Base-by-base conservation (phyloP, 2,113 vertebrate species). In the Bubo blakistoni region DNA sequence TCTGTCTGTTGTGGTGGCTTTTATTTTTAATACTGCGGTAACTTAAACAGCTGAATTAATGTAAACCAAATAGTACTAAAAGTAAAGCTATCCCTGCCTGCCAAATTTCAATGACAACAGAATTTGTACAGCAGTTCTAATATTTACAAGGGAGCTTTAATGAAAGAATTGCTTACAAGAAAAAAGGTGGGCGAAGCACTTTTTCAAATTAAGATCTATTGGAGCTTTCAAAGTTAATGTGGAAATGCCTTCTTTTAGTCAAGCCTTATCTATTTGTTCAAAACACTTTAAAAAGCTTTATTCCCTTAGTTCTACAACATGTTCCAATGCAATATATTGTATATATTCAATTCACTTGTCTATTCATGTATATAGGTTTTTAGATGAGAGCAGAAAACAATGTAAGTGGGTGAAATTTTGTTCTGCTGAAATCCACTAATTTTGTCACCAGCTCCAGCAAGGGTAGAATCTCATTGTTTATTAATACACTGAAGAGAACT, bases 21-120 rank as follows among this genome's bases (percentile, higher is more conserved):
- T 94, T 91, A 63, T 74, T 85, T 86, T 96, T 92, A 83, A 89
- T 92, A 25, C 57, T 96, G 54, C 3, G 61, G 90, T 96, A 91
- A 77, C 21, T 42, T 85, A 76, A 80, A 91, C 66, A 95, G 61
- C 44, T 96, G 85, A 86, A 88, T 91, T 84, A 81, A 95, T 61
- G 62, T 93, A 95, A 97, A 95, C 67, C 85, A 90, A 81, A 59
- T 92, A 74, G 57, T 86, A 36, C 49, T 72, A 57, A 57, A 79
- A 81, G 59, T 81, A 91, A 95, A 95, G 79, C 85, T 69, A 8
- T 44, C 52, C 26, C 55, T 88, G 57, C 47, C 59, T 94, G 74
- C 42, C 91, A 96, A 32, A 88, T 89, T 69, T 54, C 65, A 86
- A 2, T 76, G 58, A 88, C 12, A 15, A 12, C 38, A 80, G 72